Base-by-base conservation (phyloP, 2,113 vertebrate species). In the Dicrurus megarhynchus region DNA sequence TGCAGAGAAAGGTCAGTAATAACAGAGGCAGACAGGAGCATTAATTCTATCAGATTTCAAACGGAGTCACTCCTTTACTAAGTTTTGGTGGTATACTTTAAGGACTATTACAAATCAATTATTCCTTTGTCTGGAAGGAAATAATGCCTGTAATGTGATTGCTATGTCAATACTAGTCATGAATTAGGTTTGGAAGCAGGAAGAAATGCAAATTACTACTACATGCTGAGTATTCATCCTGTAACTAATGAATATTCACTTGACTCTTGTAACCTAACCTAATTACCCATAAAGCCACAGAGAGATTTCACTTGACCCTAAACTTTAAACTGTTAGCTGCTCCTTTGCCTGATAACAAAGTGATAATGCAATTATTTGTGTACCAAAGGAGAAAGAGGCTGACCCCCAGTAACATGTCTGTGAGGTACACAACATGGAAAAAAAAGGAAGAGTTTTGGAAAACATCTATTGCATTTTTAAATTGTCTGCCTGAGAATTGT, bases 241-340 rank as follows among this genome's bases (percentile, higher is more conserved):
- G 63, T 93, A 97, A 90, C 39, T 96, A 96, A 97, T 97, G 95
- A 97, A 96, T 93, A 94, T 90, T 97, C 97, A 90, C 86, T 97
- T 95, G 97, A 92, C 92, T 97, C 32, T 92, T 97, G 89, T 92
- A 95, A 97, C 77, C 87, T 97, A 97, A 96, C 67, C 55, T 98
- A 97, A 97, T 98, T 98, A 93, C 78, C 95, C 90, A 90, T 96
- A 97, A 97, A 97, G 74, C 78, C 92, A 97, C 3, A 59, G 82
- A 90, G 84, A 95, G 89, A 94, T 98, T 97, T 97, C 84, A 60
- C 56, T 97, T 98, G 95, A 98, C 97, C 97, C 89, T 91, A 96
- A 96, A 97, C 87, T 97, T 97, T 91, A 91, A 95, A 83, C 94
- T 86, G 74, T 93, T 97, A 95, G 47, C 70, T 95, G 80, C 78